These are phyloP conservation scores for Spea hammondii DNA, from an alignment of 2,797 vertebrate species.

Conservation along the genomic window DNA sequence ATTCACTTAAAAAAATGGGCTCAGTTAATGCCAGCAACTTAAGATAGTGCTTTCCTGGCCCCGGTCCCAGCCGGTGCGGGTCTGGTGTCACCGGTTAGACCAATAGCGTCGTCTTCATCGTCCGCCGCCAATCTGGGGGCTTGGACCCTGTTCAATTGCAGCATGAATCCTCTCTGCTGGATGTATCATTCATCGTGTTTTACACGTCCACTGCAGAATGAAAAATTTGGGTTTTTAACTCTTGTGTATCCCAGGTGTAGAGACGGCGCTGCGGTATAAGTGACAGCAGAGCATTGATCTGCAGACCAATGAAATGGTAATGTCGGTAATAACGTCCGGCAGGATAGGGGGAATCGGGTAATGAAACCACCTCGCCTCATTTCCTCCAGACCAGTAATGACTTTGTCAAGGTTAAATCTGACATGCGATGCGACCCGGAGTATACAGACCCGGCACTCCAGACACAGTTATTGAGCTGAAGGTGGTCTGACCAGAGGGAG, in stretches of 20 bases:
- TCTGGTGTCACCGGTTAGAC: conserved; percentile 50
- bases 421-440: conserved; percentile 35
- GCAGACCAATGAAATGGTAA: neutral
- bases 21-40: conserved; percentile 39
- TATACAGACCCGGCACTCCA: conserved; percentile 14
- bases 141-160: conserved; percentile 22
- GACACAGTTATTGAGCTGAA: neutral
- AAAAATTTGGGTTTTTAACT: neutral
- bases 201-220: conserved; percentile 11
- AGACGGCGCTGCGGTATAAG: no score
- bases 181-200: no score
- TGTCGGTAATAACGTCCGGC: neutral
- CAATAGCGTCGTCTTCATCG: conserved; percentile 25
- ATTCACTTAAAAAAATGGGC: conserved; percentile 53
- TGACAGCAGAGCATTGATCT: neutral
- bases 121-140: conserved; percentile 19
- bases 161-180: no score
- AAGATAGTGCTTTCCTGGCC: conserved; percentile 59
- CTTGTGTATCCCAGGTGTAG: no score
- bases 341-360: neutral
- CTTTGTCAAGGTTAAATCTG: conserved; percentile 50
- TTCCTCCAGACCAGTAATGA: conserved; percentile 43
- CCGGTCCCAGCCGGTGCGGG: conserved; percentile 40
- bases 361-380: conserved; percentile 3
- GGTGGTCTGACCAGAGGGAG: neutral